phyloP scores from a whole-genome alignment of 2,113 vertebrate species.

The Murina feae region DNA sequence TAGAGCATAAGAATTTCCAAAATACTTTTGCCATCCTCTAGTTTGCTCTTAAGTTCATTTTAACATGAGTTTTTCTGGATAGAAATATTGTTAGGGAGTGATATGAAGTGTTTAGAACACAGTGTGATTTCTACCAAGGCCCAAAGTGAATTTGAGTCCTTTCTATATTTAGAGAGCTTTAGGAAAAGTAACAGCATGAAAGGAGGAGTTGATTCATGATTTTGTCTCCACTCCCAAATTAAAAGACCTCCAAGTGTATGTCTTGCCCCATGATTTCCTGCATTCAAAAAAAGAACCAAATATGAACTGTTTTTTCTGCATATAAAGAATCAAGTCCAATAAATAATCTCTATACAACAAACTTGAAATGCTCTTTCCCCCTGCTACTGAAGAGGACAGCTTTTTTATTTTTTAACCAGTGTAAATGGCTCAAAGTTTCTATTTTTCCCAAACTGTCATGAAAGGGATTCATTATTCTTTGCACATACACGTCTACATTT shows the following conservation, averaged over 20 bases:
- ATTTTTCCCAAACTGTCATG: slow-evolving; percentile 63
- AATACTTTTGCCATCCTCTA: background rate
- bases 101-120: background rate
- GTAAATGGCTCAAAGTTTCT: slow-evolving; percentile 53
- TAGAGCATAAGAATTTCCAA: background rate
- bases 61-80: background rate
- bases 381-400: slow-evolving; percentile 33
- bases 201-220: background rate
- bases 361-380: background rate
- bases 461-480: slow-evolving; percentile 68
- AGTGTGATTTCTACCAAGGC: background rate
- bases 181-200: background rate
- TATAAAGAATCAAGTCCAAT: slow-evolving; percentile 4
- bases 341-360: slow-evolving; percentile 13
- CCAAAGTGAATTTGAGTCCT: background rate
- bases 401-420: slow-evolving; percentile 64
- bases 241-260: background rate
- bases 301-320: background rate
- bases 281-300: background rate
- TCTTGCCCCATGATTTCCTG: background rate
- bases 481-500: slow-evolving; percentile 66
- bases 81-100: background rate
- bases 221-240: background rate
- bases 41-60: background rate
- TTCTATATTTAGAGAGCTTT: background rate